These are phyloP conservation scores for Umimayanthus kanabou DNA, from an alignment of 92 coral and sea anemone genomes.

Conservation along the genomic window DNA sequence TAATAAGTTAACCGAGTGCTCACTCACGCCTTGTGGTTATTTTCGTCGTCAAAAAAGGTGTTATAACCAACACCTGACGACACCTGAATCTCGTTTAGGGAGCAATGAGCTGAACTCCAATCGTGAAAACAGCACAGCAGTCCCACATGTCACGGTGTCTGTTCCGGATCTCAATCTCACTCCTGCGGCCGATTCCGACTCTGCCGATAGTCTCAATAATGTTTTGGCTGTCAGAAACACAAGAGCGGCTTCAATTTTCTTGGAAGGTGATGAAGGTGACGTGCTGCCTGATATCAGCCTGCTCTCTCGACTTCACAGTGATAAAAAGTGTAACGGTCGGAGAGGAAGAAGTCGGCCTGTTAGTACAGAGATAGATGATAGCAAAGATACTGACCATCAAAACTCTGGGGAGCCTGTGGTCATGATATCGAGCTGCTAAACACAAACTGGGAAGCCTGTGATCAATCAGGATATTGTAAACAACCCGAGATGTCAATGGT, in stretches of 20 bases:
- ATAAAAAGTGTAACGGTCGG: neutral
- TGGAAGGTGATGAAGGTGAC: neutral
- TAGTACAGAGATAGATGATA: neutral
- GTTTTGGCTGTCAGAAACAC: neutral
- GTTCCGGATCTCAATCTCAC: neutral
- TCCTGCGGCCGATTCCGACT: neutral
- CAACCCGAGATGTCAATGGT: too few species aligned
- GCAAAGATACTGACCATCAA: neutral
- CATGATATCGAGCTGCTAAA: constrained; percentile 36
- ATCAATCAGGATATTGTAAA: too few species aligned
- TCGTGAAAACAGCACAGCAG: neutral
- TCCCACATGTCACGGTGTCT: neutral
- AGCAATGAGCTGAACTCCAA: neutral
- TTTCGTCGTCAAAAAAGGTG: neutral
- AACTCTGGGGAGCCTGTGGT: neutral
- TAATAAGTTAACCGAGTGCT: neutral
- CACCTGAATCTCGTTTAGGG: neutral
- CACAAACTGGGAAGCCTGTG: neutral
- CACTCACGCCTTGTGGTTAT: neutral
- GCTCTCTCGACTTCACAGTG: neutral
- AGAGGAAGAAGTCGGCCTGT: neutral
- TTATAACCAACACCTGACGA: neutral
- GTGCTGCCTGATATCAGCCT: neutral
- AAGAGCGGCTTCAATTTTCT: neutral
- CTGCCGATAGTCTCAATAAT: constrained; percentile 1